These are phyloP conservation scores for Gasterosteus aculeatus DNA, from an alignment of 2,113 vertebrate species.

Conservation along the genomic window DNA sequence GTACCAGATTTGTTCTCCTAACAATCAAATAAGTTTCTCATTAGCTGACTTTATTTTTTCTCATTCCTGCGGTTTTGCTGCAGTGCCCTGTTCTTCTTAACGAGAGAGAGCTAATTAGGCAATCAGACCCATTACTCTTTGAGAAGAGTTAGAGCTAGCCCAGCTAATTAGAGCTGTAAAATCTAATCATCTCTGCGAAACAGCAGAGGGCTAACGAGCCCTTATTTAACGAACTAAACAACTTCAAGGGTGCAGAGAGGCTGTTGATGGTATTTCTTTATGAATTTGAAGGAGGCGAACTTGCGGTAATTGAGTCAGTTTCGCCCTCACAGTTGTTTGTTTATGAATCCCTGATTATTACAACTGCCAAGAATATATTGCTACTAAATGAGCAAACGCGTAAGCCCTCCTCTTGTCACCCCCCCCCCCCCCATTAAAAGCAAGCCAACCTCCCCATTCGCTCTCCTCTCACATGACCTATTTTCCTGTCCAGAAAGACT, in stretches of 20 bases:
- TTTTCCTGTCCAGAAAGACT: conserved; percentile 76
- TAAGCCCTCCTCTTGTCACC: conserved; percentile 54
- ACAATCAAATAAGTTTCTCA: conserved; percentile 84
- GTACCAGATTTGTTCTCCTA: conserved; percentile 82
- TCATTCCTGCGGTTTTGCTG: conserved; percentile 80
- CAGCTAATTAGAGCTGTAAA: conserved; percentile 99
- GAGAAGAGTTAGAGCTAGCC: conserved; percentile 98
- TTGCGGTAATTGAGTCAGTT: conserved; percentile 79
- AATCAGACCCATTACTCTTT: conserved; percentile 98
- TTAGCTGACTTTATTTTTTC: conserved; percentile 80
- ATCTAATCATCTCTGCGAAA: conserved; percentile 99
- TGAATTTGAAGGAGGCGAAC: conserved; percentile 77
- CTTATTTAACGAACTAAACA: conserved; percentile 99
- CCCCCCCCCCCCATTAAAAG: conserved; percentile 47
- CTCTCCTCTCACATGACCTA: conserved; percentile 76
- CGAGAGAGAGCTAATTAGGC: conserved; percentile 98
- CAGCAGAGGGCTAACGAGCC: conserved; percentile 98
- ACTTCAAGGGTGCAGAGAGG: conserved; percentile 90
- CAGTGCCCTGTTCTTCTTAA: conserved; percentile 87
- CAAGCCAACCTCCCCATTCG: conserved; percentile 13
- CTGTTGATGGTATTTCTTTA: conserved; percentile 79
- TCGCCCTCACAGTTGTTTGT: conserved; percentile 77
- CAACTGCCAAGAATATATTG: conserved; percentile 78
- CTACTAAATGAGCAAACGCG: conserved; percentile 74
- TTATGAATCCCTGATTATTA: conserved; percentile 79